Conservation (phyloP, 2,797 vertebrate species). For the Gymnoscopelus braueri region DNA sequence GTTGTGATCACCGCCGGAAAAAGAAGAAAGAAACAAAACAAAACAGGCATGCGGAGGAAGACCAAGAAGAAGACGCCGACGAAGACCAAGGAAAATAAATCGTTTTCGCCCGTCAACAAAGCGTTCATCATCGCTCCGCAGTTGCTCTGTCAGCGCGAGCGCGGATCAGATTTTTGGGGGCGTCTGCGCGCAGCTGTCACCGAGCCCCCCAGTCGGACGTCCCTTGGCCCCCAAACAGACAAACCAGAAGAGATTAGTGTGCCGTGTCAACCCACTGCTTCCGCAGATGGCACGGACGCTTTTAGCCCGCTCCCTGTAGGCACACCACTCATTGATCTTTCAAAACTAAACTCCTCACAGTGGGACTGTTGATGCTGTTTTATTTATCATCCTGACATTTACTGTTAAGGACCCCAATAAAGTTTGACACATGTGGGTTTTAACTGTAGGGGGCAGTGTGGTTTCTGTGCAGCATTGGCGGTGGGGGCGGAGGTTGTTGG, state of each 20-base stretch:
- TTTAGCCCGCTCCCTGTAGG: constrained; percentile 74
- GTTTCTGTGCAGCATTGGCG: constrained; percentile 68
- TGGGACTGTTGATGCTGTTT: constrained; percentile 77
- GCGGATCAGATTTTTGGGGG: constrained; percentile 72
- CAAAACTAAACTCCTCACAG: constrained; percentile 76
- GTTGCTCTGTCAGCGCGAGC: constrained; percentile 74
- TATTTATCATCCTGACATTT: constrained; percentile 79
- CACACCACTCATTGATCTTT: constrained; percentile 78
- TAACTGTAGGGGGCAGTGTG: constrained; percentile 79
- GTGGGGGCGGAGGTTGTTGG: background rate
- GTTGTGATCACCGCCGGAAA: constrained; percentile 76
- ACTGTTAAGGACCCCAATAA: constrained; percentile 73
- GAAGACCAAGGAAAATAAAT: constrained; percentile 54
- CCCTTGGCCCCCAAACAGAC: constrained; percentile 78
- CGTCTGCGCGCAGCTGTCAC: constrained; percentile 78
- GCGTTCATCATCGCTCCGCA: constrained; percentile 81
- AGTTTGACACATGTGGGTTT: constrained; percentile 76
- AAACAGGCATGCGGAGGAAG: no score
- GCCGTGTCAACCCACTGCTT: constrained; percentile 78
- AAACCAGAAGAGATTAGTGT: constrained; percentile 82
- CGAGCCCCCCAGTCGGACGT: constrained; percentile 71
- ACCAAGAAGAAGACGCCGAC: no score
- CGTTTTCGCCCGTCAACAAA: constrained; percentile 71
- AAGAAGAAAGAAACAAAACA: constrained; percentile 34
- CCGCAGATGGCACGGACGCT: constrained; percentile 79